Conservation (phyloP, 2,888 invertebrate genomes). For the Megaustenia siamemsis region DNA sequence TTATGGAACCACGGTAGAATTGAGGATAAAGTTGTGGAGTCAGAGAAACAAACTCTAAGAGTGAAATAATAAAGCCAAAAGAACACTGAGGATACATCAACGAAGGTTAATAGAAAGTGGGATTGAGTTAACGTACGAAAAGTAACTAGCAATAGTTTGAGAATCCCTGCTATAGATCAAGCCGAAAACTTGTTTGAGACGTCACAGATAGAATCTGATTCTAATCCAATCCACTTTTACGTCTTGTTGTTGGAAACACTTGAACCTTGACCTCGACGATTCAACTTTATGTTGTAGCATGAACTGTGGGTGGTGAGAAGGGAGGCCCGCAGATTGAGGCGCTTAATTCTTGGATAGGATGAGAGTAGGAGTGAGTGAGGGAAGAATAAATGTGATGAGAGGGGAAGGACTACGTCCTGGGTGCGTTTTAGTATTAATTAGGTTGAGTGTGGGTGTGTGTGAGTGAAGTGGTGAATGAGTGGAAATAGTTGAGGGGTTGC, state of each 20-base stretch:
- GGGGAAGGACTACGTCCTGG: no score
- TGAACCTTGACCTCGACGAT: neutral
- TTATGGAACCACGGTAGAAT: no score
- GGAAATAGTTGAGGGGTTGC: no score
- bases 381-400: neutral
- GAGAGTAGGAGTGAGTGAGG: neutral
- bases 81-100: no score
- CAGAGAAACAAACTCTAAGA: no score
- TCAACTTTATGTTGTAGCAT: neutral
- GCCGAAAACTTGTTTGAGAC: neutral
- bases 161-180: constrained; percentile 19
- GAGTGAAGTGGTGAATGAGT: neutral
- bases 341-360: neutral
- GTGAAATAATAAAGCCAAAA: no score
- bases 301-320: neutral
- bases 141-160: no score
- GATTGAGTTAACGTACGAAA: no score
- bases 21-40: no score
- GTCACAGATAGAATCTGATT: neutral
- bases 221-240: constrained; percentile 23
- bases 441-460: no score
- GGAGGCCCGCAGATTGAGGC: neutral
- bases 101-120: no score
- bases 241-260: neutral
- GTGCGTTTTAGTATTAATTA: no score